phyloP scores from a whole-genome alignment of 2,113 vertebrate species.

The Ammospiza caudacuta region DNA sequence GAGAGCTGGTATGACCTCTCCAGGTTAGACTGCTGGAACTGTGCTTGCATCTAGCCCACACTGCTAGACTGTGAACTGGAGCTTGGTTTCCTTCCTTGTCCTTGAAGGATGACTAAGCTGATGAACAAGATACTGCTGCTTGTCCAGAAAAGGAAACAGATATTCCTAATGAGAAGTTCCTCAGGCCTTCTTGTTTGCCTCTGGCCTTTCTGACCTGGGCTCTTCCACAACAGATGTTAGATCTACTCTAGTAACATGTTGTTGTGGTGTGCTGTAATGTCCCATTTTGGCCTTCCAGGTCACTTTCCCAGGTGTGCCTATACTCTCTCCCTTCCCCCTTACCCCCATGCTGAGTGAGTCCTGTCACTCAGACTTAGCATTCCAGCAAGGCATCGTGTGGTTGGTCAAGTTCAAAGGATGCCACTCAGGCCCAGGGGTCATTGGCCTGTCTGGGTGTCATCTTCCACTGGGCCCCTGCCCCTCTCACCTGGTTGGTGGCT shows the following conservation, averaged over 20 bases:
- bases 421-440: too few relatives aligned
- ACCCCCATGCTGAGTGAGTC: too few relatives aligned
- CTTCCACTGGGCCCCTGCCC: too few relatives aligned
- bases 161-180: not conserved
- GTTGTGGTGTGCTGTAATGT: too few relatives aligned
- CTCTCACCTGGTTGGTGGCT: too few relatives aligned
- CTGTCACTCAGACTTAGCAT: too few relatives aligned
- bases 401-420: too few relatives aligned
- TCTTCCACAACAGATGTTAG: not conserved
- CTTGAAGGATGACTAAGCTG: conserved; percentile 12
- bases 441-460: too few relatives aligned
- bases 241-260: not conserved
- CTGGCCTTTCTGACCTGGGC: not conserved
- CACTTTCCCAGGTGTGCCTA: too few relatives aligned
- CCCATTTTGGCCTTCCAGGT: too few relatives aligned
- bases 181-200: not conserved
- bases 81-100: not conserved
- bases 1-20: not conserved
- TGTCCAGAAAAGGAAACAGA: conserved; percentile 11
- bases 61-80: not conserved
- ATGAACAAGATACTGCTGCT: not conserved
- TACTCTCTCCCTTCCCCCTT: too few relatives aligned
- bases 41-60: not conserved
- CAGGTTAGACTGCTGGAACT: not conserved
- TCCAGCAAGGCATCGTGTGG: too few relatives aligned